These are phyloP conservation scores for Mycogona germanica DNA, from an alignment of 2,888 invertebrate species.

Conservation along the genomic window DNA sequence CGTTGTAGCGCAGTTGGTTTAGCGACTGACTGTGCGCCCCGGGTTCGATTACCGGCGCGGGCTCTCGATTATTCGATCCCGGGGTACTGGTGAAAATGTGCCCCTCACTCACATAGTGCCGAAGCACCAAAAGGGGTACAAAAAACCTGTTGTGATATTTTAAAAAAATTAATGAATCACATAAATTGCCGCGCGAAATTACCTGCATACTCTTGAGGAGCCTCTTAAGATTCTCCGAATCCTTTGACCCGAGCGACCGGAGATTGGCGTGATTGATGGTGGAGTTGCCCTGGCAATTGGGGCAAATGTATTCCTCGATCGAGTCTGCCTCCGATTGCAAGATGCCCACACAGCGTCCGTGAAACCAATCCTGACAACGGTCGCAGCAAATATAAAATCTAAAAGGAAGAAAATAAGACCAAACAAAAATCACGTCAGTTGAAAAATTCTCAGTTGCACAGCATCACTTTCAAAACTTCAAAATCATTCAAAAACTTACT, in stretches of 20 bases:
- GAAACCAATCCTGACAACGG: constrained; percentile 98
- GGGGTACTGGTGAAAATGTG: too few relatives aligned
- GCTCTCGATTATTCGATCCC: too few relatives aligned
- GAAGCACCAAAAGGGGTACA: too few relatives aligned
- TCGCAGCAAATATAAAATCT: constrained; percentile 99
- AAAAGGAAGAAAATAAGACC: constrained; percentile 27
- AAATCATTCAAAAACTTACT: constrained; percentile 55
- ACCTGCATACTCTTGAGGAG: constrained; percentile 82
- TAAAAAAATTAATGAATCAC: background rate
- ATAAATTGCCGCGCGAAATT: constrained; percentile 21
- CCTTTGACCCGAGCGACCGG: constrained; percentile 64
- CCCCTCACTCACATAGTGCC: too few relatives aligned
- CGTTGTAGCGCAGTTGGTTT: too few relatives aligned
- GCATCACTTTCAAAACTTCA: too few relatives aligned
- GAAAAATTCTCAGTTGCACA: too few relatives aligned
- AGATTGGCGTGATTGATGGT: constrained; percentile 80
- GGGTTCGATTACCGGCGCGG: too few relatives aligned
- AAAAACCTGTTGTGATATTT: background rate
- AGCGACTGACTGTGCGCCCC: too few relatives aligned
- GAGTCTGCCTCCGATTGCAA: constrained; percentile 85
- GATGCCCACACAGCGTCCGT: constrained; percentile 93
- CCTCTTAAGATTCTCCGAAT: constrained; percentile 69
- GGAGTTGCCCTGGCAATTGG: constrained; percentile 83
- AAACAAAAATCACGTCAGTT: background rate
- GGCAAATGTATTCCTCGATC: constrained; percentile 93